These are phyloP conservation scores for Botrylloides violaceus DNA, from an alignment of 23 tunicate species.

Conservation along the genomic window DNA sequence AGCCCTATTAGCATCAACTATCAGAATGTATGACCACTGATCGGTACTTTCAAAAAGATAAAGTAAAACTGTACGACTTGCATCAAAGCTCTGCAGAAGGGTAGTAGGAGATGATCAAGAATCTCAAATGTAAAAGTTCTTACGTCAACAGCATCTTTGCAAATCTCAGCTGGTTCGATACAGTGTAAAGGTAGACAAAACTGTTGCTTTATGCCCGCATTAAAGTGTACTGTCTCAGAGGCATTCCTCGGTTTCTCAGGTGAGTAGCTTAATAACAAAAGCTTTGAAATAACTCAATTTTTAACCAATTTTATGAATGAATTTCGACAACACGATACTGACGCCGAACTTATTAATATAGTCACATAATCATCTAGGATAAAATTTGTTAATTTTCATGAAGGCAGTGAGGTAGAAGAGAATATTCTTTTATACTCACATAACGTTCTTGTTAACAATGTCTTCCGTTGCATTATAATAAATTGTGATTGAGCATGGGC, in stretches of 20 bases:
- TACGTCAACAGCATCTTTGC: constrained; percentile 1
- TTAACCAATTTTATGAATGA: neutral
- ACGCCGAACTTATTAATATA: no score
- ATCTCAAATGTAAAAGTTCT: no score
- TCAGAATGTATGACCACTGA: no score
- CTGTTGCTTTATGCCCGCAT: constrained; percentile 83
- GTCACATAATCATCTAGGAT: no score
- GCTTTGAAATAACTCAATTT: neutral
- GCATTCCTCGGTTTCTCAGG: neutral
- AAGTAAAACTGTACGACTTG: no score
- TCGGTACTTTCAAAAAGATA: no score
- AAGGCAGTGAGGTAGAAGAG: no score
- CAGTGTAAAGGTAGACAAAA: constrained; percentile 75
- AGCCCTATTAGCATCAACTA: no score
- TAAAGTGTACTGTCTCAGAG: constrained; percentile 62
- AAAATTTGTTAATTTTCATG: no score
- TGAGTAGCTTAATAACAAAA: constrained; percentile 14
- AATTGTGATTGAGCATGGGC: constrained; percentile 79
- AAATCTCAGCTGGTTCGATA: constrained; percentile 40
- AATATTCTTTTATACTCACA: no score
- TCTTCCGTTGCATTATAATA: constrained; percentile 73
- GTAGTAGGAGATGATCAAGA: no score
- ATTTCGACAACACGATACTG: neutral
- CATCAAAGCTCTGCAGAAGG: no score
- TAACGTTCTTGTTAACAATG: constrained; percentile 48